A percentile compares a stretch with the other conserved stretches of the same genome.
These are phyloP conservation scores for Drosophila gaucha DNA, from an alignment of 2,888 invertebrate species.

Conservation along the genomic window DNA sequence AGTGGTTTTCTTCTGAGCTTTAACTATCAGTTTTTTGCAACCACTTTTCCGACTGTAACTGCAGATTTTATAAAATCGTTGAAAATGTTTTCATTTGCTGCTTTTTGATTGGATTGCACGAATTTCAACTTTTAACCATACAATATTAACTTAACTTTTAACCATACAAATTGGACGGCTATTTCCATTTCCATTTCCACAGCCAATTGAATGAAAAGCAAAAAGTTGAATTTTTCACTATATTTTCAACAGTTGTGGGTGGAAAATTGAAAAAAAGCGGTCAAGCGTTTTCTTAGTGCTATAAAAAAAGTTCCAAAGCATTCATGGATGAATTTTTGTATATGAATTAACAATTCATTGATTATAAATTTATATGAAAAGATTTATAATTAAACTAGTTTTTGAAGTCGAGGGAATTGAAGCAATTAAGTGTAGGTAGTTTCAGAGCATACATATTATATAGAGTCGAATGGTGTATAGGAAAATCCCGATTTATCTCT, in stretches of 20 bases:
- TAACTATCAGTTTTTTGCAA: constrained; percentile 5
- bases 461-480: too few species aligned
- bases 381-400: too few species aligned
- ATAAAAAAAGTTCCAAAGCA: background rate
- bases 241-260: background rate
- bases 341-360: too few species aligned
- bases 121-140: background rate
- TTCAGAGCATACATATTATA: too few species aligned
- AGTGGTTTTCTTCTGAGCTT: constrained; percentile 3
- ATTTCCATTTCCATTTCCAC: too few species aligned
- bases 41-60: background rate
- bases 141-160: constrained; percentile 7
- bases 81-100: background rate
- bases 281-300: background rate
- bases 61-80: background rate
- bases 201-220: background rate
- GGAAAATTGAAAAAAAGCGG: constrained; percentile 1
- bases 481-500: too few species aligned
- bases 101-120: constrained; percentile 1
- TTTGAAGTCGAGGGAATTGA: too few species aligned
- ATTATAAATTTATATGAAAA: too few species aligned
- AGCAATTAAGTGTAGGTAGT: too few species aligned
- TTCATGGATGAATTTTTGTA: background rate
- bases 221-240: background rate
- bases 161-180: constrained; percentile 1